Percentiles rank a stretch among this genome's conserved stretches.
Evolutionary conservation across 2,888 invertebrate genomes (phyloP).

Genomic region (Lasioglossum villosulum): DNA sequence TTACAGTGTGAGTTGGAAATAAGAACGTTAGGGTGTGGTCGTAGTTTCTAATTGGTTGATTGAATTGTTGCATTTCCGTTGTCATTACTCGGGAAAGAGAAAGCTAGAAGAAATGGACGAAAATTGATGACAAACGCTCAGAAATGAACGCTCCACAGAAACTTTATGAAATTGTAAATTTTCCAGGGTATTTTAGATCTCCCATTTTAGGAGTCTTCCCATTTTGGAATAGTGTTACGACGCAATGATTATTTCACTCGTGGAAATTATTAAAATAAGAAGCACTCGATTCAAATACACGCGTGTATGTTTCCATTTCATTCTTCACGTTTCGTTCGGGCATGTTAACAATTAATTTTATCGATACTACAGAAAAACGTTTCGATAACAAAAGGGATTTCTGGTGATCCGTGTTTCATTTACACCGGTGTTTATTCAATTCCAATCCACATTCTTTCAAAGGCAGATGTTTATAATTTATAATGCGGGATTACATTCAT

Average conservation of each 20-base stretch:
- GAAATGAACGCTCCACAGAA: not conserved
- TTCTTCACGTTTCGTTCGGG: not conserved
- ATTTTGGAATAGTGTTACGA: not conserved
- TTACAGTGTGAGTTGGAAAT: not conserved
- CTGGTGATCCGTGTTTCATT: not conserved
- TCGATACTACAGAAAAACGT: not conserved
- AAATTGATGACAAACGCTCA: not conserved
- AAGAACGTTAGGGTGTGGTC: not conserved
- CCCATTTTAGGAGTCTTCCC: not conserved
- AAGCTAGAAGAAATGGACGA: not conserved
- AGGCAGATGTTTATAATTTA: constrained; percentile 1
- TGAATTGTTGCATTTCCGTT: not conserved
- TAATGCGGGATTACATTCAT: not conserved
- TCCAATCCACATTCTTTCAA: not conserved
- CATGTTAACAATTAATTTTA: not conserved
- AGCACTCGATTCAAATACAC: not conserved
- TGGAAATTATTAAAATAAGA: not conserved
- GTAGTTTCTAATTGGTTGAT: not conserved
- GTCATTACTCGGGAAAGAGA: not conserved
- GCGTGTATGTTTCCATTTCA: no score
- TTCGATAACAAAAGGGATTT: constrained; percentile 16
- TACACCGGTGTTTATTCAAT: not conserved
- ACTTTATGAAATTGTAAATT: not conserved
- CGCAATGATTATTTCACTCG: not conserved
- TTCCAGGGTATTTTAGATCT: not conserved